phyloP scores from a whole-genome alignment of 2,888 invertebrate genomes.

The Pardosa pseudoannulata region DNA sequence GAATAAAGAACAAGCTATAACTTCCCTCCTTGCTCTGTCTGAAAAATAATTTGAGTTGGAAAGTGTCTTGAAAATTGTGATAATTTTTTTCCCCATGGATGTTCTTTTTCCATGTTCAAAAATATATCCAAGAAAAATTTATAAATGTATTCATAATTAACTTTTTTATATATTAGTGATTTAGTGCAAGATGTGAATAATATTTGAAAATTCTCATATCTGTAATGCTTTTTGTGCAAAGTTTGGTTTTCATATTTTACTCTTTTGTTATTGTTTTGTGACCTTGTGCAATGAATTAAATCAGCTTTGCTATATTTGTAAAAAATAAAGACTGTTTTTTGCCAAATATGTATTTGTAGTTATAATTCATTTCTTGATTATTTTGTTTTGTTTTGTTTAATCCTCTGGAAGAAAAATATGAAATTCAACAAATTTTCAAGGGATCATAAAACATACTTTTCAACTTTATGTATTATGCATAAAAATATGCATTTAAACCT shows the following conservation, averaged over 20 bases:
- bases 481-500: too few species aligned
- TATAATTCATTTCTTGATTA: too few species aligned
- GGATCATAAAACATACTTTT: too few species aligned
- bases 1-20: slow-evolving; percentile 92
- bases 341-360: too few species aligned
- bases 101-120: background rate
- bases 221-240: background rate
- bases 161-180: background rate
- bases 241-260: too few species aligned
- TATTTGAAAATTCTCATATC: background rate
- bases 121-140: background rate
- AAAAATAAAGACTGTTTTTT: too few species aligned
- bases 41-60: slow-evolving; percentile 26
- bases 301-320: too few species aligned
- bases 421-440: too few species aligned
- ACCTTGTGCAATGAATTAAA: background rate
- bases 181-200: background rate
- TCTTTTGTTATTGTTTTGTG: too few species aligned
- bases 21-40: slow-evolving; percentile 90
- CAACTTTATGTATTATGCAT: too few species aligned
- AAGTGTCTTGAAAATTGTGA: background rate
- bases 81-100: background rate
- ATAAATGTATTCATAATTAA: background rate
- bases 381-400: too few species aligned
- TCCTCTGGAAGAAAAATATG: too few species aligned